A percentile compares a stretch with the other conserved stretches of the same genome.
Conservation (phyloP, 1,140 invertebrate genomes). For the Magallana ariakensis region DNA sequence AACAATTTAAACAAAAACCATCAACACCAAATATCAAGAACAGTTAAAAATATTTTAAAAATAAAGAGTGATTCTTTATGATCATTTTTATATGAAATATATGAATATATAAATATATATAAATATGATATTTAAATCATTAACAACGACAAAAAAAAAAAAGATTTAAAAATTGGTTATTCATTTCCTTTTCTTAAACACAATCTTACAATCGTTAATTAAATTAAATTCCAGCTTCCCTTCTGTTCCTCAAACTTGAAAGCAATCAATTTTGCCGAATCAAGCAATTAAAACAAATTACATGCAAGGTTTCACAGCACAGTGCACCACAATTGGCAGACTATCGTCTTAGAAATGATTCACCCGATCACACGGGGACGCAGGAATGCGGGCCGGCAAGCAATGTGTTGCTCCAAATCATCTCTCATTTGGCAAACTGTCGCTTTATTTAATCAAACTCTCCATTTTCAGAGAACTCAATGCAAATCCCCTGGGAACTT, state of each 20-base stretch:
- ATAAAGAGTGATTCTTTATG: no score
- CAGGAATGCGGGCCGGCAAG: not conserved
- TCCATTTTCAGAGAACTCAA: slow-evolving; percentile 21
- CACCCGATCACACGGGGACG: not conserved
- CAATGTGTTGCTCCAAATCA: slow-evolving; percentile 33
- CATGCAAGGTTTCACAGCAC: slow-evolving; percentile 4
- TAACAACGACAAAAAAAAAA: no score
- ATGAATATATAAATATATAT: no score
- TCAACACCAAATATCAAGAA: no score
- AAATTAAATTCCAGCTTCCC: not conserved
- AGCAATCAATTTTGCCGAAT: not conserved
- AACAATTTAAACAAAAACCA: no score
- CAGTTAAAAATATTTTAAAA: no score
- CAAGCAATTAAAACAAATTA: slow-evolving; percentile 23
- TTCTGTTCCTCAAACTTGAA: not conserved
- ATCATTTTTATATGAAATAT: no score
- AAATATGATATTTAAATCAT: no score
- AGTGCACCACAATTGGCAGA: not conserved
- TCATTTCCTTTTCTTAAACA: not conserved
- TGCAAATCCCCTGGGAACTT: slow-evolving; percentile 30
- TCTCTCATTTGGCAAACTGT: slow-evolving; percentile 16
- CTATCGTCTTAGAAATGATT: not conserved
- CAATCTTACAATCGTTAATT: not conserved
- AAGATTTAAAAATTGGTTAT: not conserved
- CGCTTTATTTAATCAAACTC: slow-evolving; percentile 40